These are phyloP conservation scores for Philypnodon macrostomus DNA, from an alignment of 2,797 vertebrate species.

Conservation along the genomic window DNA sequence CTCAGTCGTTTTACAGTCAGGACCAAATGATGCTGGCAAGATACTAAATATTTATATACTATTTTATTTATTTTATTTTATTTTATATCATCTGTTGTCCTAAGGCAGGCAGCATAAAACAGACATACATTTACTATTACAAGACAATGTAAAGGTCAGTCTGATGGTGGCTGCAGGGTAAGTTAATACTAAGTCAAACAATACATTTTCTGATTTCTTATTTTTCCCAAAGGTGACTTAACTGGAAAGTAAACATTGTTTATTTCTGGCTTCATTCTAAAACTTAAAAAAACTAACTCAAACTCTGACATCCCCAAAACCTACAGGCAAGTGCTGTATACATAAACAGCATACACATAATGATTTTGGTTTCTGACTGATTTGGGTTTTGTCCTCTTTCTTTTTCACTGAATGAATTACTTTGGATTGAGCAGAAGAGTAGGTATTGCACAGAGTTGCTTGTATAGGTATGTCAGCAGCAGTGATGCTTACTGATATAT, in stretches of 20 bases:
- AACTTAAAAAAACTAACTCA: constrained; percentile 71
- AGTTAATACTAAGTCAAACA: neutral
- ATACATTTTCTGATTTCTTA: constrained; percentile 12
- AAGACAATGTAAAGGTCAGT: constrained; percentile 89
- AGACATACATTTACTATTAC: constrained; percentile 23
- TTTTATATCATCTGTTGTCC: too few relatives aligned
- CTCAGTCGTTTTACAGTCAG: constrained; percentile 86
- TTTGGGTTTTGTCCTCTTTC: constrained; percentile 10
- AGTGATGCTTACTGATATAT: constrained; percentile 19
- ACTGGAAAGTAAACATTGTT: constrained; percentile 79
- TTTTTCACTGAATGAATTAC: constrained; percentile 10
- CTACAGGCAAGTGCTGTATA: constrained; percentile 70
- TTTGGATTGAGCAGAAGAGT: constrained; percentile 69
- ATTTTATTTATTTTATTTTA: too few relatives aligned
- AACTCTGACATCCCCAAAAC: constrained; percentile 87
- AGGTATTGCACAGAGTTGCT: constrained; percentile 48
- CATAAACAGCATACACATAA: too few relatives aligned
- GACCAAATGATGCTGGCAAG: constrained; percentile 83
- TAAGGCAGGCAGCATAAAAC: too few relatives aligned
- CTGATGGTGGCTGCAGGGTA: constrained; percentile 84
- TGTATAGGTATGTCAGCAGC: neutral
- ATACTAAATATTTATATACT: constrained; percentile 54
- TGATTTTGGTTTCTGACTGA: too few relatives aligned
- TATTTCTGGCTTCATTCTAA: neutral
- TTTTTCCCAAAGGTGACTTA: constrained; percentile 76